Base-by-base conservation (phyloP, 2,888 invertebrate species). In the Escarpia spicata region DNA sequence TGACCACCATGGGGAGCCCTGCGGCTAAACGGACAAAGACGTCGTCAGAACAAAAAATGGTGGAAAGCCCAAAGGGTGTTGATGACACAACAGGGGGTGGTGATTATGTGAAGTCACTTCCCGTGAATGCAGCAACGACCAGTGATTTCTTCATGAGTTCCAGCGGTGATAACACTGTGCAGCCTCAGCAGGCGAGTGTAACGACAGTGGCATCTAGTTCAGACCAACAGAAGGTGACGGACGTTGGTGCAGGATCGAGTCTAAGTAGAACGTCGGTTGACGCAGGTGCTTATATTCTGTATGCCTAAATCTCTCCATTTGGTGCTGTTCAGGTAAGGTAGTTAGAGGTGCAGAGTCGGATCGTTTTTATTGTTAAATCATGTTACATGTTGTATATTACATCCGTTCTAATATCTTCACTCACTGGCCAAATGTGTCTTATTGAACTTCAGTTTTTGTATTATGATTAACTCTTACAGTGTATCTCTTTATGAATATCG, bases 71-170 rank as follows among this genome's bases (percentile, higher is more conserved):
- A 75, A 75, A 75, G 75, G n/a, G 75, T 6, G 75, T 26, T 75
- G 75, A 75, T 26, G 75, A 75, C 75, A 75, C 75, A 6, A 19
- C 75, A 1, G 75, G 75, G 19, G 75, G 75, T 4, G 75, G 75
- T 6, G 75, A 75, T 75, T 75, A 19, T 75, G n/a, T 75, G n/a
- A 75, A 75, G 75, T 26, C 75, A 19, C 26, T 75, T 26, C 75
- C 75, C 75, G 75, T 26, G 26, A 75, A 3, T 3, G 19, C 19
- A 75, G 75, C 19, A 6, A 75, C 75, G 26, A 26, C n/a, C 75
- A 75, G 75, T 26, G 75, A 75, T 26, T 75, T 75, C 75, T 75
- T 75, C n/a, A 75, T 75, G 75, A 75, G 75, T 75, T 75, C 75
- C 75, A 75, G 75, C n/a, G 75, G 75, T n/a, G 75, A 75, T 26